Evolutionary conservation across 2,797 vertebrate genomes (phyloP).

Genomic region (Nyctalus aviator): DNA sequence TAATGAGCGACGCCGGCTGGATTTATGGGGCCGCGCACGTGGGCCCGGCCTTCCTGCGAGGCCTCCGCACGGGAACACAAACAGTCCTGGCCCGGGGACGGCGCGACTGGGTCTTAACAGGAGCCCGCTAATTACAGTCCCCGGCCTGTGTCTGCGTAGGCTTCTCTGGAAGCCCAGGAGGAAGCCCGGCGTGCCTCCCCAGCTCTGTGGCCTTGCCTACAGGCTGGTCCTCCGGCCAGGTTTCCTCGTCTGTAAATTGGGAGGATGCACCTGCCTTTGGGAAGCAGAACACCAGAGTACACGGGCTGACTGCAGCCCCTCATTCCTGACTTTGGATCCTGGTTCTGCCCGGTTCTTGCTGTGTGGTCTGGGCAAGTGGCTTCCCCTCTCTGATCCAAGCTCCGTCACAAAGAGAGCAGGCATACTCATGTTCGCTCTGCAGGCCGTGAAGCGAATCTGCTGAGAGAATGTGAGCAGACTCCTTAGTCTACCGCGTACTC

Average conservation of each 20-base stretch:
- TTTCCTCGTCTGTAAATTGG: slow-evolving; percentile 52
- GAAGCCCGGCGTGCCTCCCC: neutral
- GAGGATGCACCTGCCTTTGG: neutral
- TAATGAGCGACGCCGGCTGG: slow-evolving; percentile 74
- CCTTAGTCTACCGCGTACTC: accelerated
- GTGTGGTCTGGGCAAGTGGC: neutral
- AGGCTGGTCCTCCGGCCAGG: neutral
- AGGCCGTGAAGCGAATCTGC: accelerated
- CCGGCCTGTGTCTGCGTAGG: neutral
- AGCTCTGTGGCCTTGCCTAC: neutral
- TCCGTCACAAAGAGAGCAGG: neutral
- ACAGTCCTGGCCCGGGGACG: slow-evolving; percentile 66
- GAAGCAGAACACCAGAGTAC: neutral
- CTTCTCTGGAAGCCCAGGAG: neutral
- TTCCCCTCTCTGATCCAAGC: neutral
- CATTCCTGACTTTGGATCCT: neutral
- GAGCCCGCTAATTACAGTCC: slow-evolving; percentile 73
- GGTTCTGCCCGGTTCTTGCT: neutral
- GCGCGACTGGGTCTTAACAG: slow-evolving; percentile 80
- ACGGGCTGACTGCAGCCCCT: neutral
- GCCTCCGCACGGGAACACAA: slow-evolving; percentile 77
- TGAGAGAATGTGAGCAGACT: accelerated
- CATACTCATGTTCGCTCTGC: accelerated
- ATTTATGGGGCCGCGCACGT: slow-evolving; percentile 79
- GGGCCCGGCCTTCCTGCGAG: slow-evolving; percentile 77